Evolutionary conservation across 2,797 vertebrate genomes (phyloP), one percentile per base, ranked within the genome.

Genomic region (Macropodus opercularis): DNA sequence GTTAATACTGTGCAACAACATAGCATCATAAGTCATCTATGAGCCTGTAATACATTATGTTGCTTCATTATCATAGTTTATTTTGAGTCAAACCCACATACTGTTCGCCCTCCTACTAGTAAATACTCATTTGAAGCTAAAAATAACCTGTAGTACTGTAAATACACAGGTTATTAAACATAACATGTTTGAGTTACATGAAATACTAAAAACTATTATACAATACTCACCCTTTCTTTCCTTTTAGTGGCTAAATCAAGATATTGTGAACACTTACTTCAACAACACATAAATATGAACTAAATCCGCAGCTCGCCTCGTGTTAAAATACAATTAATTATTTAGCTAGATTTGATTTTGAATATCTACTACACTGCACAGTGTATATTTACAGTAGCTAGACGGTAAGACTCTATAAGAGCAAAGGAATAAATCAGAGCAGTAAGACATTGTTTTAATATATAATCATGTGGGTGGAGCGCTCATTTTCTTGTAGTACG

Each of bases 401-500:
- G 64, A 68, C 27, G 49, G 19, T 3, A 23, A 38, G 51, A 21
- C 18, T 58, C 57, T 55, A 31, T 21, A 17, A 26, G n/a, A 17
- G 26, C 24, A 39, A 43, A 11, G 18, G 3, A 42, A 66, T 35
- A 42, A 66, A 39, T 0, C 0, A 49, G 64, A 59, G 55, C 29
- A 38, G 40, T 72, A 26, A 35, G 15, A 61, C 39, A 36, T 70
- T 0, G 61, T 76, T 83, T 72, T 46, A 54, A 57, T 69, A 60
- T 80, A 58, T 72, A 79, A 82, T 85, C 59, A 65, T 29, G 74
- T 64, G 52, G 79, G 75, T 6, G 56, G 66, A 54, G 54, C 2
- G 13, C 40, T 68, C 42, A 3, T 76, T 74, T 63, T 55, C 68
- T 61, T 29, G 43, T 58, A 7, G 42, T 39, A 55, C 52, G 36